phyloP scores from a whole-genome alignment of 92 coral and sea anemone species.

The Palythoa caribaeorum region DNA sequence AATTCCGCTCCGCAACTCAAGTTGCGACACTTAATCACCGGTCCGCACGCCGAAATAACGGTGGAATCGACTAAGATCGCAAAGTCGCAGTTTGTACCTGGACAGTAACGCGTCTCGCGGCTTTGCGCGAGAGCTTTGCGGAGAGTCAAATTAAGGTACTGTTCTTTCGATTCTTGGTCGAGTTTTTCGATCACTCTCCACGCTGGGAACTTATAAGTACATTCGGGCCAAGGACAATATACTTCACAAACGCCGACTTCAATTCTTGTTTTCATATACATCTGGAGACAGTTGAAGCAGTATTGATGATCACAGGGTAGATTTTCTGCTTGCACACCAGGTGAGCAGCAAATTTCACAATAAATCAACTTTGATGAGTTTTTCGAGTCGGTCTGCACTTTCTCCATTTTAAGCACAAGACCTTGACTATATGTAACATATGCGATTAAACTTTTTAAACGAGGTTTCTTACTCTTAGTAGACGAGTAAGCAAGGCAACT shows the following conservation, averaged over 20 bases:
- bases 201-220: constrained; percentile 7
- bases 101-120: constrained; percentile 54
- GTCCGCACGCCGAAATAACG: not conserved
- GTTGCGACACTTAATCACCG: constrained; percentile 27
- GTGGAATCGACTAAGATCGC: constrained; percentile 33
- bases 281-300: not conserved
- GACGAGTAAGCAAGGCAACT: not conserved
- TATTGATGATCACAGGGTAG: constrained; percentile 24
- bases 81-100: constrained; percentile 47
- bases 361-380: not conserved
- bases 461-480: not conserved
- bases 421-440: not conserved
- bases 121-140: constrained; percentile 39
- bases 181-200: constrained; percentile 9
- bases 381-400: not conserved
- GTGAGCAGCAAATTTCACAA: constrained; percentile 37
- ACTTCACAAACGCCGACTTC: not conserved
- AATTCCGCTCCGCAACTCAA: constrained; percentile 29
- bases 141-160: constrained; percentile 33
- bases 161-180: not conserved
- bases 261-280: constrained; percentile 11
- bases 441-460: not conserved
- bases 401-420: not conserved
- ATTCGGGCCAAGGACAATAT: constrained; percentile 23
- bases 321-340: constrained; percentile 4